Base-by-base conservation (phyloP, 2,113 vertebrate genomes). In the Oophaga pumilio region DNA sequence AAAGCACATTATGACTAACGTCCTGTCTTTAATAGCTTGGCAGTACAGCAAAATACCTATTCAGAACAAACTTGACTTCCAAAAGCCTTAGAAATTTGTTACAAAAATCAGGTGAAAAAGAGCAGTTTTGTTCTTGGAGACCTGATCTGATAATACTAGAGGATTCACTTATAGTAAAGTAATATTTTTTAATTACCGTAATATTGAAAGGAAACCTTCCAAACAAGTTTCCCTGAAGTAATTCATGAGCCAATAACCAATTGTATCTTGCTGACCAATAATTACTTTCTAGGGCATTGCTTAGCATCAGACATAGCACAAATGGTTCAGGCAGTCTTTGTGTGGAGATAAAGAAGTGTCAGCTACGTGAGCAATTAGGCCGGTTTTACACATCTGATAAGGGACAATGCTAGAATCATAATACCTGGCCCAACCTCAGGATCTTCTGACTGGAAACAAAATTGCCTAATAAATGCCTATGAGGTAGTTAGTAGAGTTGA, bases 1-100 rank as follows among this genome's bases (percentile, higher is more conserved):
- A 86, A 86, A 68, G 43, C 84, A 66, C 73, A 78, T 77, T 53
- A 86, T 86, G 84, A 86, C 84, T 77, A 86, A 78, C 43, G 74
- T 86, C 84, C 84, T 77, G 74, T 77, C 84, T 86, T 64, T 85
- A 22, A 66, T 60, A 8, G 69, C 62, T 85, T 78, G 84, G 74
- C 74, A 66, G 84, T 33, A 53, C 73, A 66, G 57, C 22, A 15
- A n/a, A 86, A 66, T 50, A 43, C 59, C n/a, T 15, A 52, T 43
- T 76, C 12, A 76, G 69, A 57, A 52, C 22, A 62, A 13, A 57
- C 7, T 50, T 85, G 56, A 18, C 62, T 76, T 76, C 71, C 69
- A 20, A 76, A 85, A 76, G n/a, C 8, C 20, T 52, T 68, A 66
- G 22, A 86, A 86, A 66, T 20, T 77, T 24, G 74, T 64, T 8